phyloP scores from a whole-genome alignment of 2,113 vertebrate genomes.

The Chaetodon auriga region DNA sequence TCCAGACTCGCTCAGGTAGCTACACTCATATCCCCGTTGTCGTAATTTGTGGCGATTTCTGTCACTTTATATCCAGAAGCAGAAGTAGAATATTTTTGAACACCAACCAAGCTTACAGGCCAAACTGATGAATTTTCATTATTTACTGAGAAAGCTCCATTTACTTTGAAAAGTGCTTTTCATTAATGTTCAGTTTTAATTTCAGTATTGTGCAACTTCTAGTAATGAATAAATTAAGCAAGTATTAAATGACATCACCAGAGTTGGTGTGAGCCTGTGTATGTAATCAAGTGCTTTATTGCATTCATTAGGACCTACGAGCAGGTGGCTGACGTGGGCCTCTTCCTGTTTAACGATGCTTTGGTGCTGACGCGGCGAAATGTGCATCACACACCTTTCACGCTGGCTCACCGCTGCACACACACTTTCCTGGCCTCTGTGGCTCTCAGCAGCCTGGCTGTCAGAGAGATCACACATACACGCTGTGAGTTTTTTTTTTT shows the following conservation, averaged over 20 bases:
- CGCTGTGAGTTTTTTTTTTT: constrained; percentile 79
- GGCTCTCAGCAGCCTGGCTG: constrained; percentile 79
- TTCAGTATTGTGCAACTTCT: neutral
- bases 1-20: constrained; percentile 85
- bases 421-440: constrained; percentile 87
- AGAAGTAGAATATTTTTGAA: neutral
- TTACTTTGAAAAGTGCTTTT: neutral
- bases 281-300: neutral
- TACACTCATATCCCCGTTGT: neutral
- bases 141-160: neutral
- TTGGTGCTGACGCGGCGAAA: constrained; percentile 77
- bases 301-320: constrained; percentile 76
- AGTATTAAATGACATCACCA: too few species aligned
- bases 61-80: neutral
- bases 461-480: constrained; percentile 83
- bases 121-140: neutral
- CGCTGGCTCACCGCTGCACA: constrained; percentile 68
- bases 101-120: neutral
- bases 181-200: neutral
- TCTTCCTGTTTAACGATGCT: constrained; percentile 88
- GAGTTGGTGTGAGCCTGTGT: too few species aligned
- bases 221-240: too few species aligned
- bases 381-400: constrained; percentile 80
- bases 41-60: too few species aligned
- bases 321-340: constrained; percentile 81